Evolutionary conservation across 2,113 vertebrate species (phyloP), one percentile per base, ranked within the genome.

Genomic region (Setophaga petechia): DNA sequence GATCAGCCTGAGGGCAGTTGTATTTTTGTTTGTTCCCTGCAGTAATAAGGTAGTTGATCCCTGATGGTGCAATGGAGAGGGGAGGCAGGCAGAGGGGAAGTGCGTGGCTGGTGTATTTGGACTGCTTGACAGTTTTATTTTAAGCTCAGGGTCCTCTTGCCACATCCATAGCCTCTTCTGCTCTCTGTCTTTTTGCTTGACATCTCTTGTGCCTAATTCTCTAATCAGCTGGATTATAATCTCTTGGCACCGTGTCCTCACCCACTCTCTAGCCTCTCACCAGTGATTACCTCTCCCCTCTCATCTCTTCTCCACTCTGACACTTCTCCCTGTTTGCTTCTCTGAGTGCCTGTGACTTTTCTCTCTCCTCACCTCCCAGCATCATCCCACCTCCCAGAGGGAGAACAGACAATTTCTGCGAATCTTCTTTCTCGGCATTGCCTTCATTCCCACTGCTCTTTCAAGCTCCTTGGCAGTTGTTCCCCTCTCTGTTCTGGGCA

Each of bases 161-260:
- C 41, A 77, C 61, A 71, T 92, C 77, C 8, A 0, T 92, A 71
- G 58, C 78, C 79, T 91, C 89, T 84, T 91, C 78, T 91, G 65
- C 84, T 83, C 87, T 84, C 54, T 91, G 80, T 86, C 59, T 92
- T 90, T 90, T 90, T 5, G 7, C 49, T 85, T 95, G 55, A 88
- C 84, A 73, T 85, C 84, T 87, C 83, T 77, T 77, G 57, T 71
- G 39, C 84, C 61, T 93, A 89, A 93, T 90, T 96, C 93, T 93
- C 76, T 82, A 82, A 91, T 93, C 89, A 57, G 23, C 13, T 94
- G 69, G 84, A 87, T 92, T 91, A 95, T 91, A 51, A 4, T 89
- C 81, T 87, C 78, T 93, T 94, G 66, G 93, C 93, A 84, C 58
- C 0, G 0, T 81, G 41, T 93, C 88, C 71, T 96, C 87, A 95